Evolutionary conservation across 2,888 invertebrate species (phyloP).

Genomic region (Diplolepis rosae): DNA sequence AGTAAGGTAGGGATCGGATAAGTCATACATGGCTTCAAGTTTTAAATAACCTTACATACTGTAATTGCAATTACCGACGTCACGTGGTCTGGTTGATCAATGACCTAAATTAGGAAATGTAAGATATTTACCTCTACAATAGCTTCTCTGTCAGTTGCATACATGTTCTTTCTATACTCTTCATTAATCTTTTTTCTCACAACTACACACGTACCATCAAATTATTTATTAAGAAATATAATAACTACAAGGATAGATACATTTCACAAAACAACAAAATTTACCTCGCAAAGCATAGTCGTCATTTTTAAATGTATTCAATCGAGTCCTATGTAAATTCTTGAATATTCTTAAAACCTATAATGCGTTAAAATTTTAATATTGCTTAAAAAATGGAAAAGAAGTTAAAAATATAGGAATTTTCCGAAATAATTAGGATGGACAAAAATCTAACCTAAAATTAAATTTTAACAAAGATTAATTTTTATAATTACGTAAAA

Average conservation of each 20-base stretch:
- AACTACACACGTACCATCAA: slow-evolving; percentile 67
- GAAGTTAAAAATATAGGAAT: not conserved
- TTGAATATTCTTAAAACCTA: slow-evolving; percentile 84
- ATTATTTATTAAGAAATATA: not conserved
- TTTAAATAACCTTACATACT: no score
- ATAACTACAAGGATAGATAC: slow-evolving; percentile 9
- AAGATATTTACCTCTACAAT: slow-evolving; percentile 78
- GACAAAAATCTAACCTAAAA: no score
- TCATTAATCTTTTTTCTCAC: slow-evolving; percentile 84
- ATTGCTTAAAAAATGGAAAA: not conserved
- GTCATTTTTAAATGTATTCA: slow-evolving; percentile 82
- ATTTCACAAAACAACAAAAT: not conserved
- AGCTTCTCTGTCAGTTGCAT: slow-evolving; percentile 77
- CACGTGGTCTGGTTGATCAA: no score
- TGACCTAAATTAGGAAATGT: not conserved
- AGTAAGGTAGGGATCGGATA: no score
- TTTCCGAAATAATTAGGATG: no score
- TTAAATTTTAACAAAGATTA: no score
- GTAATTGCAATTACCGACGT: no score
- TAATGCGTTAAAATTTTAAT: slow-evolving; percentile 9
- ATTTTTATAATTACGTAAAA: not conserved
- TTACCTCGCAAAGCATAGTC: slow-evolving; percentile 76
- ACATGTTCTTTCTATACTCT: slow-evolving; percentile 82
- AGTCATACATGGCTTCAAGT: no score
- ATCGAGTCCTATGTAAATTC: slow-evolving; percentile 81